Evolutionary conservation across 2,113 vertebrate genomes (phyloP).

Genomic region (Paradoxurus hermaphroditus): DNA sequence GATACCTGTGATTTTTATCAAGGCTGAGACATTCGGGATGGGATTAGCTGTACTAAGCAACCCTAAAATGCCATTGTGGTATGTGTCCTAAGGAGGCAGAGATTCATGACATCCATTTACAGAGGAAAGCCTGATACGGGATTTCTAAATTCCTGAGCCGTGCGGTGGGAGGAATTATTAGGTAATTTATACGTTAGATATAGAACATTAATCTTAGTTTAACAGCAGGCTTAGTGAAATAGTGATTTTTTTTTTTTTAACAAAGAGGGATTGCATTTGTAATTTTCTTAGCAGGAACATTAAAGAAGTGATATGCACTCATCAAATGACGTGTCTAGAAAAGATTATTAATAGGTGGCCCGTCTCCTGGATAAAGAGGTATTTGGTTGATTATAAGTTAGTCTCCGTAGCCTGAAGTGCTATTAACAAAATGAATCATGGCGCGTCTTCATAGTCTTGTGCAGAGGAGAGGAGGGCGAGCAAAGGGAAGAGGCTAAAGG

Average conservation of each 20-base stretch:
- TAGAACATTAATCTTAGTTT: constrained; percentile 67
- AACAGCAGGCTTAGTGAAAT: constrained; percentile 59
- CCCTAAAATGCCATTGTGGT: constrained; percentile 45
- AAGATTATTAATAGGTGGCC: background rate
- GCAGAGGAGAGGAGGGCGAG: background rate
- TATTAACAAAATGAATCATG: background rate
- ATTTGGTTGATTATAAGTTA: background rate
- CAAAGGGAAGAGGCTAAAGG: background rate
- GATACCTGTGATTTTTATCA: constrained; percentile 22
- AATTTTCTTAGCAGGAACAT: constrained; percentile 50
- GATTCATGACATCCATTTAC: constrained; percentile 61
- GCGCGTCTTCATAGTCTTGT: background rate
- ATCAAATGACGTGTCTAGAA: constrained; percentile 49
- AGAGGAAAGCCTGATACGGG: constrained; percentile 54
- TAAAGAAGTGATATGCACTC: constrained; percentile 38
- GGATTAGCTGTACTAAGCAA: background rate
- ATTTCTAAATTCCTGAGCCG: constrained; percentile 71
- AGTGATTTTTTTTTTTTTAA: constrained; percentile 21
- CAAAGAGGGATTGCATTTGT: constrained; percentile 52
- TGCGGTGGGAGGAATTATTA: constrained; percentile 60
- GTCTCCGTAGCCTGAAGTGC: background rate
- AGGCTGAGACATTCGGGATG: background rate
- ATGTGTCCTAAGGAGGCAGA: constrained; percentile 47
- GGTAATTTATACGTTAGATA: constrained; percentile 68
- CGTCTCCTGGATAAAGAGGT: background rate